Evolutionary conservation across 2,113 vertebrate genomes (phyloP).

Genomic region (Chlorodrepanis virens): DNA sequence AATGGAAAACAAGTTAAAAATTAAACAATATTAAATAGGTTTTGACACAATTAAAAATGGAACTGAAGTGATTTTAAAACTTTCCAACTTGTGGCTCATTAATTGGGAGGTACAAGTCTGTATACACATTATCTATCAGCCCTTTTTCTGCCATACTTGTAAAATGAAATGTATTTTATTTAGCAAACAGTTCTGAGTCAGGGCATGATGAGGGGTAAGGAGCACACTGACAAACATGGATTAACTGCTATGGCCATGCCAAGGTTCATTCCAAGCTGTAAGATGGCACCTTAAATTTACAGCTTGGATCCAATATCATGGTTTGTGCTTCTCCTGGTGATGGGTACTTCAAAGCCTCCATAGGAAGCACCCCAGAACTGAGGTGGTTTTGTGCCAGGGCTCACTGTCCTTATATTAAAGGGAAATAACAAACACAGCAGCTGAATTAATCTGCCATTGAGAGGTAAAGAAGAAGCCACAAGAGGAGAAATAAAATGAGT

Average conservation of each 20-base stretch:
- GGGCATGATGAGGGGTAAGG: background rate
- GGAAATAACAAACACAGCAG: background rate
- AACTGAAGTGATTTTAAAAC: background rate
- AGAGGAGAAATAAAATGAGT: background rate
- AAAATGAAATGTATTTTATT: background rate
- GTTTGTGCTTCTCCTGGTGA: background rate
- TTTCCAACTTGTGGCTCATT: background rate
- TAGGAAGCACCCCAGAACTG: background rate
- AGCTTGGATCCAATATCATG: fast-evolving
- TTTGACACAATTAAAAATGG: background rate
- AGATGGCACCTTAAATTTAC: background rate
- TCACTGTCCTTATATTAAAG: background rate
- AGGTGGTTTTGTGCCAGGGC: background rate
- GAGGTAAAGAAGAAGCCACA: background rate
- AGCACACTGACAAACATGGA: background rate
- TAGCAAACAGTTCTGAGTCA: background rate
- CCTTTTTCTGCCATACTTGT: background rate
- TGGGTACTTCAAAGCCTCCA: background rate
- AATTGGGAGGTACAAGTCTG: background rate
- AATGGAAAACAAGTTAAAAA: background rate
- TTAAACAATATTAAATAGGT: background rate
- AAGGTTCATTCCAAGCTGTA: background rate
- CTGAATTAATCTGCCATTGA: background rate
- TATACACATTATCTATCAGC: fast-evolving
- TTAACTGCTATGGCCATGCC: background rate